Evolutionary conservation across 2,888 invertebrate species (phyloP).

Genomic region (Amphipoea oculea): DNA sequence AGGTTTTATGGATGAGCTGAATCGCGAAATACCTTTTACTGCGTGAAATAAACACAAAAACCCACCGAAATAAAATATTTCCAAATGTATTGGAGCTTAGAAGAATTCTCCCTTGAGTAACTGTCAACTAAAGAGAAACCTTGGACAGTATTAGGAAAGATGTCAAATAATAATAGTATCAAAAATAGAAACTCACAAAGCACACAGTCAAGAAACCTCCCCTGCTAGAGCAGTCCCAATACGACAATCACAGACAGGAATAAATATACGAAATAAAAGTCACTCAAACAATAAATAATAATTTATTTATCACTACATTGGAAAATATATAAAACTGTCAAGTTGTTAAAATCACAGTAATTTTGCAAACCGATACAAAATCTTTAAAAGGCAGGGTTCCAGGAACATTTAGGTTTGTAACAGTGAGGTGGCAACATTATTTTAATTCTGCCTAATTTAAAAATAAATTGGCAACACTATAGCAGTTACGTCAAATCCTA

Average conservation of each 20-base stretch:
- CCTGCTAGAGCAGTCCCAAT: constrained; percentile 3
- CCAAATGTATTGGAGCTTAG: background rate
- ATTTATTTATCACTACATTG: constrained; percentile 71
- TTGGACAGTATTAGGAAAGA: background rate
- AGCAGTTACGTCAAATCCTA: background rate
- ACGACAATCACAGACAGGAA: background rate
- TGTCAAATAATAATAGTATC: background rate
- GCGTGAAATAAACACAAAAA: background rate
- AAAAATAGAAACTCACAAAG: constrained; percentile 17
- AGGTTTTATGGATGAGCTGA: background rate
- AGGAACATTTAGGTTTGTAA: constrained; percentile 25
- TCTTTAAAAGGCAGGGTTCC: constrained; percentile 29
- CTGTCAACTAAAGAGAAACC: background rate
- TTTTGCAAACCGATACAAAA: constrained; percentile 62
- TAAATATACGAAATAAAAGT: constrained; percentile 57
- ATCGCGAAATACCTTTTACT: background rate
- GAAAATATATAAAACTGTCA: constrained; percentile 76
- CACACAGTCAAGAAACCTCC: background rate
- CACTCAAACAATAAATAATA: constrained; percentile 76
- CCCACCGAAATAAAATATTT: background rate
- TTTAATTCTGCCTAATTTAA: background rate
- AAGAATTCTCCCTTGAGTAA: background rate
- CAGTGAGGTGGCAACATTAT: constrained; percentile 16
- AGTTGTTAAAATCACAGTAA: constrained; percentile 74
- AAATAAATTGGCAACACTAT: constrained; percentile 21